Evolutionary conservation across 2,113 vertebrate species (phyloP).

Genomic region (Cyprinodon tularosa): DNA sequence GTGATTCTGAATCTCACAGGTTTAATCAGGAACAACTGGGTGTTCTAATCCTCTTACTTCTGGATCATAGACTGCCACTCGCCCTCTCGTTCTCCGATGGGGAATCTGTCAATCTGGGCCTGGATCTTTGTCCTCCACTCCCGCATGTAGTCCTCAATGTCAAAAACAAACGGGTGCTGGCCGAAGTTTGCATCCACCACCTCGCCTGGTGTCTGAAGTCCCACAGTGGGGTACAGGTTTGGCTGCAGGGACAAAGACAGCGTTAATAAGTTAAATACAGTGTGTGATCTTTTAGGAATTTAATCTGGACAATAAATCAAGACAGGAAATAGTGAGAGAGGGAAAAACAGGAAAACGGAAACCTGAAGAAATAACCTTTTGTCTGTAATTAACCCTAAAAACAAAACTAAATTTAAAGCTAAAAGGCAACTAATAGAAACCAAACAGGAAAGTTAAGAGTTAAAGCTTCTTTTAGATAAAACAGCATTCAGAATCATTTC

Average conservation of each 20-base stretch:
- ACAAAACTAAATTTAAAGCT: not conserved
- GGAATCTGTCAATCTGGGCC: constrained; percentile 94
- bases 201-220: constrained; percentile 97
- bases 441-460: not conserved
- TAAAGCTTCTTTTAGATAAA: not conserved
- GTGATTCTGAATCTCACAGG: not conserved
- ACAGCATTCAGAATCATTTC: not conserved
- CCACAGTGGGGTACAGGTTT: constrained; percentile 97
- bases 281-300: constrained; percentile 2
- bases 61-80: constrained; percentile 99
- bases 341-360: constrained; percentile 33
- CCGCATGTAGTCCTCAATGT: constrained; percentile 98
- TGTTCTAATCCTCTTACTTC: constrained; percentile 82
- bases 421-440: too few relatives aligned
- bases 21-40: not conserved
- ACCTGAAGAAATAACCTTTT: constrained; percentile 20
- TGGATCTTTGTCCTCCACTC: constrained; percentile 99
- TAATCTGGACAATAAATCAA: constrained; percentile 39
- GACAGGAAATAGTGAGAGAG: constrained; percentile 34
- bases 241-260: constrained; percentile 79
- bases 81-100: constrained; percentile 92
- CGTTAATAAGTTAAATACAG: not conserved
- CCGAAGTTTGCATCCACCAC: constrained; percentile 98
- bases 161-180: constrained; percentile 96
- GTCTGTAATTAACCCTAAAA: not conserved